Evolutionary conservation across 2,797 vertebrate genomes (phyloP), one percentile per base, ranked within the genome.

Genomic region (Eleutherodactylus coqui): DNA sequence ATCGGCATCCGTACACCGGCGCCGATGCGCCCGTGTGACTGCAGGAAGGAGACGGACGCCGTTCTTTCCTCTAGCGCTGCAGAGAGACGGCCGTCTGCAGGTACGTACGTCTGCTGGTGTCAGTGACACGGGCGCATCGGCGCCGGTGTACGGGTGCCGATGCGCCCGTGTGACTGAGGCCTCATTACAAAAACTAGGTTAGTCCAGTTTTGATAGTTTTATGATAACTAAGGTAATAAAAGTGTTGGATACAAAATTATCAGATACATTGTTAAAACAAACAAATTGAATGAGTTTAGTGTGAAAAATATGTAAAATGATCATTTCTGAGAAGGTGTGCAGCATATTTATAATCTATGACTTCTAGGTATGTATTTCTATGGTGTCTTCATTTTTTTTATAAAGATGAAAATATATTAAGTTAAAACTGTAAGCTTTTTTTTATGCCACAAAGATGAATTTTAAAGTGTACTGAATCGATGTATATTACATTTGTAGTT

Each of bases 401-500:
- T 14, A 77, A 58, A 55, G 8, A 55, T 38, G 17, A 38, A 77
- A 77, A 55, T n/a, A n/a, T n/a, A n/a, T n/a, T n/a, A 55, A 55
- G 58, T 24, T 36, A 36, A 38, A 77, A 75, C 16, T 51, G 17
- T 21, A 49, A 77, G 51, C 11, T 77, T 78, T 83, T 58, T 16
- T 73, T 88, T 62, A 82, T 84, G 89, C 82, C 85, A 81, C 77
- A 89, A 64, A 85, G 55, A 87, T 88, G 85, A 92, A 92, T 89
- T 87, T 76, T 89, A 90, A 92, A 89, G 75, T 89, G 83, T 82
- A 89, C 38, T 67, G 62, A 89, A 89, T 93, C 91, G 0, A 93
- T 94, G 75, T 5, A 90, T 80, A 93, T 92, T 93, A 90, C 82
- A 93, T 93, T 93, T 92, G 87, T 51, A 89, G 53, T 90, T 91